These are phyloP conservation scores for Megalops atlanticus DNA, from an alignment of 2,113 vertebrate genomes.

Conservation along the genomic window DNA sequence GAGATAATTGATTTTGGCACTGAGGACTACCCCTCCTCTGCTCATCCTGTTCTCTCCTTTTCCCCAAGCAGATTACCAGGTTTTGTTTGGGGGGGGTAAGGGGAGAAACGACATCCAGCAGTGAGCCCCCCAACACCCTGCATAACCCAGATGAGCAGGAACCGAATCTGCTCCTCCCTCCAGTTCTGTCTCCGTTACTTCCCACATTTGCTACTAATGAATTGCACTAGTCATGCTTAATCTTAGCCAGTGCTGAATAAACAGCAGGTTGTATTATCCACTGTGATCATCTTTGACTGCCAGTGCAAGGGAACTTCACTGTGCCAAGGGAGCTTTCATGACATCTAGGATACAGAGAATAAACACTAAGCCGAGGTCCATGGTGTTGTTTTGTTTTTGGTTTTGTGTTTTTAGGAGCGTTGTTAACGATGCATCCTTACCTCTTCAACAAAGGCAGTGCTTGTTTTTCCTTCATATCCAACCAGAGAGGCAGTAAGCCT, in stretches of 20 bases:
- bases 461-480: not conserved
- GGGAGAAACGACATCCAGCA: not conserved
- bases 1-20: constrained; percentile 64
- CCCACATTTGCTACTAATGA: no score
- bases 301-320: not conserved
- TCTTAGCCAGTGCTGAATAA: not conserved
- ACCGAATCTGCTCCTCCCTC: not conserved
- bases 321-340: no score
- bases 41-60: constrained; percentile 54
- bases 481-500: not conserved
- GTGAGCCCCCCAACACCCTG: not conserved
- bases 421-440: no score
- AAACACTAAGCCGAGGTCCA: no score
- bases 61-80: constrained; percentile 42
- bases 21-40: constrained; percentile 30
- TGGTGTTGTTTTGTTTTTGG: no score
- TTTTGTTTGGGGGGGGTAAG: not conserved
- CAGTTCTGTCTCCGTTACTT: not conserved
- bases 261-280: not conserved
- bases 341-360: no score
- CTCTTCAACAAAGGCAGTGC: no score
- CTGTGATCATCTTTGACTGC: not conserved
- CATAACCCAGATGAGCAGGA: not conserved
- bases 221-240: not conserved
- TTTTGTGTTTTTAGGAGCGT: no score